These are phyloP conservation scores for Dynastes hyllus DNA, from an alignment of 2,888 invertebrate species.

Conservation along the genomic window DNA sequence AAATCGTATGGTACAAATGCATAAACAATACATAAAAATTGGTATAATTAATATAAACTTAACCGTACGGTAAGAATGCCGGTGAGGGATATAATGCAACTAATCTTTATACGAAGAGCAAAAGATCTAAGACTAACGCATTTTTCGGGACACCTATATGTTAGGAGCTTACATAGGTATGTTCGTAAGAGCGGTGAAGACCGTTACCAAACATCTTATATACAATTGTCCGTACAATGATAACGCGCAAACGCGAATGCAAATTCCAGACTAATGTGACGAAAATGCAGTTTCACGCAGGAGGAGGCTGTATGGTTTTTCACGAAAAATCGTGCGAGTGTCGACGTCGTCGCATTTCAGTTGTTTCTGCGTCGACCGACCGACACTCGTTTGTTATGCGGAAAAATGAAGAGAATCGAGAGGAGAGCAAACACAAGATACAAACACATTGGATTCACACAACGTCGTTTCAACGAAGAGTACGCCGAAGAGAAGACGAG, in stretches of 20 bases:
- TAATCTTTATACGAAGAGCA: not conserved
- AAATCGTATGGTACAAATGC: too few relatives aligned
- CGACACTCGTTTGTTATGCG: slow-evolving; percentile 43
- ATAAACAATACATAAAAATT: not conserved
- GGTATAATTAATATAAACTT: not conserved
- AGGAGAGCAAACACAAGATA: slow-evolving; percentile 24
- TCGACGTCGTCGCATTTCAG: slow-evolving; percentile 42
- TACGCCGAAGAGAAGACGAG: slow-evolving; percentile 6
- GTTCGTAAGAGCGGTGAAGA: not conserved
- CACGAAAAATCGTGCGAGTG: slow-evolving; percentile 44
- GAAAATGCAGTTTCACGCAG: slow-evolving; percentile 47
- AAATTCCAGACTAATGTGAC: slow-evolving; percentile 46
- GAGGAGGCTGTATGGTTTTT: slow-evolving; percentile 46
- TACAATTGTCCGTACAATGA: slow-evolving; percentile 35
- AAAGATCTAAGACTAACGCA: not conserved
- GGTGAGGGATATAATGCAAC: not conserved
- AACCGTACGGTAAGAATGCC: too few relatives aligned
- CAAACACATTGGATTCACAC: slow-evolving; percentile 25
- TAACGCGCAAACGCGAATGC: slow-evolving; percentile 45
- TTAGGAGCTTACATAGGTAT: not conserved
- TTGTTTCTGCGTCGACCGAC: slow-evolving; percentile 40
- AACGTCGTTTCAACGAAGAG: slow-evolving; percentile 4
- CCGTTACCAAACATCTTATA: slow-evolving; percentile 17
- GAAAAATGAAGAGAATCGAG: slow-evolving; percentile 45
- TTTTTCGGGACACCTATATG: not conserved